Percentiles rank a stretch among this genome's conserved stretches.
Conservation (phyloP, 2,797 vertebrate genomes). For the Cygnus olor region DNA sequence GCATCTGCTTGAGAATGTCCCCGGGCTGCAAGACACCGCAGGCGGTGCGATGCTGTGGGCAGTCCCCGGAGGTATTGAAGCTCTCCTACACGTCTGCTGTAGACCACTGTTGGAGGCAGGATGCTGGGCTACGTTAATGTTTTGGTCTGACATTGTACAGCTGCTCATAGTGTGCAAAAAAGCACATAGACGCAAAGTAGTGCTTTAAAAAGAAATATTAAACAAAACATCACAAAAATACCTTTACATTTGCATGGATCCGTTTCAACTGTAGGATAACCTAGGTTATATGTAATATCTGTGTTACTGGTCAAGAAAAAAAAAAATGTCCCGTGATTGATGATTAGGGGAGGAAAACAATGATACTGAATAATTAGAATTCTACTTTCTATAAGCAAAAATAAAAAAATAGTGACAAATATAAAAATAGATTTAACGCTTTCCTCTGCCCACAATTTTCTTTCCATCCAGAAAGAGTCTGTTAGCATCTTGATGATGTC, state of each 20-base stretch:
- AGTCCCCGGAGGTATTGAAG: neutral
- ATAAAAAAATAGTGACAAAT: neutral
- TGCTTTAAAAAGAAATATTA: neutral
- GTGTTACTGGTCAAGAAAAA: neutral
- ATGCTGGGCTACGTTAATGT: fast-evolving
- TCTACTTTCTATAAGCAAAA: neutral
- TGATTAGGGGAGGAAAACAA: neutral
- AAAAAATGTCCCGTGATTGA: neutral
- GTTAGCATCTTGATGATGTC: neutral
- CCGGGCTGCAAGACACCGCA: neutral
- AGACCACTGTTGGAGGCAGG: neutral
- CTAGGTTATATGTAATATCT: neutral
- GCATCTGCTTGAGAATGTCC: neutral
- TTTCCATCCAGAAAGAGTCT: neutral
- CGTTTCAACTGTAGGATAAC: neutral
- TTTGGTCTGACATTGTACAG: neutral
- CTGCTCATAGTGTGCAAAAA: neutral
- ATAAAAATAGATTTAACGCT: neutral
- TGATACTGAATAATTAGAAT: neutral
- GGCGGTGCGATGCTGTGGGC: neutral
- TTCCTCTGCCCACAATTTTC: neutral
- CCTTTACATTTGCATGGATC: neutral
- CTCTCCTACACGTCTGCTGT: neutral
- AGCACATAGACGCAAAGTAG: neutral
- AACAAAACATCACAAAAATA: too few species aligned